A percentile compares a stretch with the other conserved stretches of the same genome.
phyloP scores from a whole-genome alignment of 2,113 vertebrate species.

The Pholis gunnellus region DNA sequence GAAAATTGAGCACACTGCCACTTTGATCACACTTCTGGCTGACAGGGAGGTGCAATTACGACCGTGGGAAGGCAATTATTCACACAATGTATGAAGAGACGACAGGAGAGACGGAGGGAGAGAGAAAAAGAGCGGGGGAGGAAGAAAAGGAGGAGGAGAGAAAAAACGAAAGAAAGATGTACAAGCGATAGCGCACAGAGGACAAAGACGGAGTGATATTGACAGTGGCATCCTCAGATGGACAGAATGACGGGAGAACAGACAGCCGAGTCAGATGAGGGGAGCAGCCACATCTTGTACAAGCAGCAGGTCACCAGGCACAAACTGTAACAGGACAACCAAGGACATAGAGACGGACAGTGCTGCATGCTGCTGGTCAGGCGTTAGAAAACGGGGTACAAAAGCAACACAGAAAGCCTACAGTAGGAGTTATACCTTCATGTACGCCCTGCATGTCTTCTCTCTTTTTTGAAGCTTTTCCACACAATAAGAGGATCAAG shows the following conservation, averaged over 20 bases:
- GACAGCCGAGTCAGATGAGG: constrained; percentile 81
- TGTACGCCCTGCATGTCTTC: constrained; percentile 99
- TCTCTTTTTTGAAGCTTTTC: constrained; percentile 99
- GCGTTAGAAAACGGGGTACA: constrained; percentile 38
- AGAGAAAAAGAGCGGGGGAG: constrained; percentile 35
- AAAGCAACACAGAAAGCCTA: constrained; percentile 76
- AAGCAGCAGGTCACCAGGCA: constrained; percentile 65
- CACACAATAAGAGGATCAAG: constrained; percentile 65
- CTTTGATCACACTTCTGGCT: constrained; percentile 84
- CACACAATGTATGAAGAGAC: constrained; percentile 77
- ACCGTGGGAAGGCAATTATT: constrained; percentile 82
- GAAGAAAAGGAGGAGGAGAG: constrained; percentile 22
- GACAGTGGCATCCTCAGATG: constrained; percentile 66
- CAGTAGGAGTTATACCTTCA: constrained; percentile 91
- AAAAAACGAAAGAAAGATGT: constrained; percentile 58
- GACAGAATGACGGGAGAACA: constrained; percentile 58
- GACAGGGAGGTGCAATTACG: constrained; percentile 81
- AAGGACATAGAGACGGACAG: constrained; percentile 61
- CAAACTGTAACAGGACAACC: constrained; percentile 58
- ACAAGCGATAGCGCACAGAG: constrained; percentile 79
- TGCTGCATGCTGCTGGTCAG: constrained; percentile 75
- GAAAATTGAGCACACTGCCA: constrained; percentile 76
- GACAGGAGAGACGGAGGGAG: constrained; percentile 57
- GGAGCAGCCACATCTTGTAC: constrained; percentile 70
- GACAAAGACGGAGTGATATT: constrained; percentile 66